A percentile compares a stretch with the other conserved stretches of the same genome.
Evolutionary conservation across 2,888 invertebrate genomes (phyloP).

Genomic region (Halictus quadricinctus): DNA sequence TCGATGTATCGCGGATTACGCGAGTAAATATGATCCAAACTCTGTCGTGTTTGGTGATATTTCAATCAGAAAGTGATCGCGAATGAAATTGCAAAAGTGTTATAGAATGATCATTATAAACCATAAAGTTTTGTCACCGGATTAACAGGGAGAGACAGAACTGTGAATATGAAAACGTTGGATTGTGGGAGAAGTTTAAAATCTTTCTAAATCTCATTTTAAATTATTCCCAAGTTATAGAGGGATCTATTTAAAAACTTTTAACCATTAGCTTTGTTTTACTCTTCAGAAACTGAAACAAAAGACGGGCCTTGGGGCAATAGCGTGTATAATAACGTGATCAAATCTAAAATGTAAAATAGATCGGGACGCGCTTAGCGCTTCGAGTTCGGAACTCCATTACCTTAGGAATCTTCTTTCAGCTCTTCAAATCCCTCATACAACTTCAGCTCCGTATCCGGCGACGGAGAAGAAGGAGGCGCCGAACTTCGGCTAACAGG

Average conservation of each 20-base stretch:
- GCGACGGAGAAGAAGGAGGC: constrained; percentile 88
- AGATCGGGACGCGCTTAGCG: constrained; percentile 15
- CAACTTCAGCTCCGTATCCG: constrained; percentile 88
- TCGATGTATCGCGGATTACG: neutral
- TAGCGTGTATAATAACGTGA: neutral
- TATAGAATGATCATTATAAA: neutral
- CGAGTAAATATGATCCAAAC: neutral
- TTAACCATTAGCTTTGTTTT: neutral
- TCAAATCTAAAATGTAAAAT: constrained; percentile 25
- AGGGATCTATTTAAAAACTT: neutral
- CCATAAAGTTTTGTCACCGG: neutral
- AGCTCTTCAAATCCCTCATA: constrained; percentile 84
- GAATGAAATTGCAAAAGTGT: neutral
- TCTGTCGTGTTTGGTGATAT: neutral
- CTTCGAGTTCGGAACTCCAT: constrained; percentile 35
- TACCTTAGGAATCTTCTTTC: constrained; percentile 54
- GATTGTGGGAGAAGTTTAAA: too few species aligned
- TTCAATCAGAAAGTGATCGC: neutral
- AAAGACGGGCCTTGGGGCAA: neutral
- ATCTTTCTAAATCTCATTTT: too few species aligned
- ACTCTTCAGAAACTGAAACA: neutral
- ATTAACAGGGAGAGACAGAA: too few species aligned
- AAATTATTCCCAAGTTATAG: neutral
- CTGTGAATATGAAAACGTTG: too few species aligned
- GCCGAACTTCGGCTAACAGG: constrained; percentile 87